Evolutionary conservation across 2,888 invertebrate genomes (phyloP).

Genomic region (Elgonia sp.): DNA sequence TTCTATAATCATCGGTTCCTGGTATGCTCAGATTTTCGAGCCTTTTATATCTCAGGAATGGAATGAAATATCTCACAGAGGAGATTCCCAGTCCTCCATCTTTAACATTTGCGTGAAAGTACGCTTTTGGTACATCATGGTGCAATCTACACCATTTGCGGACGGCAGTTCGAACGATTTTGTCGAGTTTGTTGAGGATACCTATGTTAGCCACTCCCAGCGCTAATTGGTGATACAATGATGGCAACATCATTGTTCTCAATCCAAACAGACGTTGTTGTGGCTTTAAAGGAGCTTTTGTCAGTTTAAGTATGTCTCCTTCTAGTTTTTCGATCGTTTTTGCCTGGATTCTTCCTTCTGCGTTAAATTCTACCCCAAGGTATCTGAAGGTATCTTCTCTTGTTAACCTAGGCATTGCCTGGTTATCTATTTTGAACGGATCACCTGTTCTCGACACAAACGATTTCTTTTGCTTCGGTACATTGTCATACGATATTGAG

Average conservation of each 20-base stretch:
- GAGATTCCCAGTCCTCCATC: conserved; percentile 80
- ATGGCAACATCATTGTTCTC: conserved; percentile 54
- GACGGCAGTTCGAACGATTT: conserved; percentile 79
- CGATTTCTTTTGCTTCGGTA: conserved; percentile 46
- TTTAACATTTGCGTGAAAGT: conserved; percentile 78
- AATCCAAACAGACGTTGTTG: conserved; percentile 76
- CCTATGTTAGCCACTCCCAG: conserved; percentile 80
- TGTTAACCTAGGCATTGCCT: not conserved
- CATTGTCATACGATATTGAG: conserved; percentile 76
- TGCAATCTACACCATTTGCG: conserved; percentile 83
- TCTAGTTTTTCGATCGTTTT: not conserved
- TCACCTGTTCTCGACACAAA: not conserved
- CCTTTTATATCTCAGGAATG: not conserved
- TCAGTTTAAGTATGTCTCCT: not conserved
- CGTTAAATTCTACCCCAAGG: conserved; percentile 28
- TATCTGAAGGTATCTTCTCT: conserved; percentile 6
- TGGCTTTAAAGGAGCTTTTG: conserved; percentile 71
- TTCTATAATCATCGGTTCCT: too few relatives aligned
- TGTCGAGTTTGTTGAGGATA: conserved; percentile 82
- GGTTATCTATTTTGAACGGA: conserved; percentile 15
- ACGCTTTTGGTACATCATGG: conserved; percentile 81
- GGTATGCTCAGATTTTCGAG: not conserved
- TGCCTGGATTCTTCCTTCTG: not conserved
- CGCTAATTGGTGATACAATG: conserved; percentile 78
- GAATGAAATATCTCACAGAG: conserved; percentile 66